Percentiles rank a stretch among this genome's conserved stretches.
Evolutionary conservation across 2,888 invertebrate genomes (phyloP).

Genomic region (Argyresthia goedartella): DNA sequence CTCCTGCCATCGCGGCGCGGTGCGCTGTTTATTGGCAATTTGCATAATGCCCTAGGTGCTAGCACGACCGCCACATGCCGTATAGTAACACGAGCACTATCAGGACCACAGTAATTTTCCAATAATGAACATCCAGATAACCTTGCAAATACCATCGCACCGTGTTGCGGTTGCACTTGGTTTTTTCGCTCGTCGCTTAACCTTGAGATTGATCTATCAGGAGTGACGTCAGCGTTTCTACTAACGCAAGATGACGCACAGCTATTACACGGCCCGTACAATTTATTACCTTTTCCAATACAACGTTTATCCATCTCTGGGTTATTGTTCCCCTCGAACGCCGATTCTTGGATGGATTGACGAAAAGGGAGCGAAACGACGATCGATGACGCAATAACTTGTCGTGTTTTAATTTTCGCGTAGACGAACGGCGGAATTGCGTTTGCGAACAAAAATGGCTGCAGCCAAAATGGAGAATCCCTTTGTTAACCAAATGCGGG

Average conservation of each 20-base stretch:
- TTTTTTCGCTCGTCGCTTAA: not conserved
- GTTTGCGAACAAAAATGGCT: too few species aligned
- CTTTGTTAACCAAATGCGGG: not conserved
- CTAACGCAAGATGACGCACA: not conserved
- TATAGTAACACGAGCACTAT: not conserved
- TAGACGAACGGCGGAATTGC: too few species aligned
- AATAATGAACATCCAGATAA: not conserved
- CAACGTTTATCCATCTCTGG: constrained; percentile 1
- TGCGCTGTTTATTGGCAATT: constrained; percentile 7
- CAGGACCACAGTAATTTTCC: constrained; percentile 1
- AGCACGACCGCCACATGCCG: not conserved
- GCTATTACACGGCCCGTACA: not conserved
- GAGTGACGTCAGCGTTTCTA: constrained; percentile 1
- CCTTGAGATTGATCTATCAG: constrained; percentile 3
- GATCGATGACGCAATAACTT: not conserved
- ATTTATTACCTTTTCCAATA: not conserved
- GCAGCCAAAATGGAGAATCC: too few species aligned
- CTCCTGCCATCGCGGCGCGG: not conserved
- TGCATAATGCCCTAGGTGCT: constrained; percentile 4
- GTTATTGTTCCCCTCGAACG: constrained; percentile 2
- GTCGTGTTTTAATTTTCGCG: too few species aligned
- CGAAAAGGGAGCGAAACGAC: not conserved
- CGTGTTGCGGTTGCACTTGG: not conserved
- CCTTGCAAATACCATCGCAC: not conserved
- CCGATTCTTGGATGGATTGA: not conserved